These are phyloP conservation scores for Amphipyra tragopoginis DNA, from an alignment of 2,888 invertebrate species.

Conservation along the genomic window DNA sequence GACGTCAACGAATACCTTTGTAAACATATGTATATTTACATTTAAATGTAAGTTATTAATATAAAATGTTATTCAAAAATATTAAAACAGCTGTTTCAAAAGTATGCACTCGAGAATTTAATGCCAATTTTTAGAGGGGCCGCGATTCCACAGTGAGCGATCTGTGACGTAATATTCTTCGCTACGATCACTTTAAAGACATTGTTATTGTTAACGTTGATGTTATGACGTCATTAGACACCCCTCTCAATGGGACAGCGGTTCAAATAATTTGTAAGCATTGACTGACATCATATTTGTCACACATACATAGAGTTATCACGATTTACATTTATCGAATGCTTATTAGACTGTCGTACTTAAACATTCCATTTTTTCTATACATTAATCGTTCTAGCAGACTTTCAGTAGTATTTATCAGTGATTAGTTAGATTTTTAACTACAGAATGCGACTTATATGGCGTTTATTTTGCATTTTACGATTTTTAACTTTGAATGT, in stretches of 20 bases:
- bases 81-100: conserved; percentile 73
- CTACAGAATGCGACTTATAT: conserved; percentile 69
- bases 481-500: conserved; percentile 69
- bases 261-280: conserved; percentile 73
- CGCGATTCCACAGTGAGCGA: conserved; percentile 66
- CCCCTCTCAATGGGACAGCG: conserved; percentile 64
- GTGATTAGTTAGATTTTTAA: conserved; percentile 80
- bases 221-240: conserved; percentile 34
- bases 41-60: conserved; percentile 75
- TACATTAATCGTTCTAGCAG: conserved; percentile 77
- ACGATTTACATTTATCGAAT: conserved; percentile 71
- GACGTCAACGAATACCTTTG: conserved; percentile 55
- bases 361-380: conserved; percentile 88
- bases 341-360: conserved; percentile 88
- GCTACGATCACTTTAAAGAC: conserved; percentile 13
- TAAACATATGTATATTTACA: conserved; percentile 84
- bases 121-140: conserved; percentile 69
- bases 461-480: conserved; percentile 80
- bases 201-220: conserved; percentile 9
- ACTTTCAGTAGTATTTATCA: conserved; percentile 72
- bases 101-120: conserved; percentile 80
- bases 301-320: conserved; percentile 71
- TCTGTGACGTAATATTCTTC: conserved; percentile 10
- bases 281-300: conserved; percentile 85
- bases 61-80: conserved; percentile 70